phyloP scores from a whole-genome alignment of 2,888 invertebrate species.

The Urechis unicinctus region DNA sequence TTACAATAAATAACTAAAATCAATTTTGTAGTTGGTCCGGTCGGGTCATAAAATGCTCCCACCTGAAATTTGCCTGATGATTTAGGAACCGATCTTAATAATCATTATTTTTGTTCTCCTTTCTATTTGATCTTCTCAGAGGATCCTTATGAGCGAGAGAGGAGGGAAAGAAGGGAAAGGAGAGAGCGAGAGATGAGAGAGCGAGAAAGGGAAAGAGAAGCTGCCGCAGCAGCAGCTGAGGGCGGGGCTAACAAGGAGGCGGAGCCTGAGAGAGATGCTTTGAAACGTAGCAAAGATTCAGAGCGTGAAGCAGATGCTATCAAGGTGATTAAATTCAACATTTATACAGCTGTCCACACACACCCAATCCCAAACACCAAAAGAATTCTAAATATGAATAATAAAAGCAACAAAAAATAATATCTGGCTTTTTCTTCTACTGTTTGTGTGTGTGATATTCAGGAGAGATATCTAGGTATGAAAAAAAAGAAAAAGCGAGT shows the following conservation, averaged over 20 bases:
- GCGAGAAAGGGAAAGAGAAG: conserved; percentile 25
- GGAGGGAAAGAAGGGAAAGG: conserved; percentile 24
- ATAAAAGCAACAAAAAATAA: not conserved
- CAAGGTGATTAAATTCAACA: conserved; percentile 52
- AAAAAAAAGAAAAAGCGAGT: conserved; percentile 81
- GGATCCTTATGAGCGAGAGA: conserved; percentile 23
- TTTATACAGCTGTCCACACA: not conserved
- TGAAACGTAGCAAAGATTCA: conserved; percentile 65
- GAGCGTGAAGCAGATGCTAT: conserved; percentile 92
- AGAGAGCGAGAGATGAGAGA: conserved; percentile 22
- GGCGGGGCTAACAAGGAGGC: conserved; percentile 26
- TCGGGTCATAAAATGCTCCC: no score
- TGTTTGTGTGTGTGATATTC: not conserved
- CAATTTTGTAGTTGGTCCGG: no score
- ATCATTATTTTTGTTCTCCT: no score
- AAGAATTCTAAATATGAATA: no score
- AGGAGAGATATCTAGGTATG: conserved; percentile 85
- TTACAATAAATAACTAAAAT: no score
- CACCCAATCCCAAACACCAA: no score
- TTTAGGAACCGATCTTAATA: no score
- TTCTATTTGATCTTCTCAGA: conserved; percentile 12
- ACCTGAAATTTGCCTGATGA: no score
- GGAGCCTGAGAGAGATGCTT: conserved; percentile 29
- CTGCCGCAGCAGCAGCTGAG: conserved; percentile 18
- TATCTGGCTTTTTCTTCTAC: no score